A percentile compares a stretch with the other conserved stretches of the same genome.
phyloP scores from a whole-genome alignment of 2,888 invertebrate genomes.

The Xestia ashworthii region DNA sequence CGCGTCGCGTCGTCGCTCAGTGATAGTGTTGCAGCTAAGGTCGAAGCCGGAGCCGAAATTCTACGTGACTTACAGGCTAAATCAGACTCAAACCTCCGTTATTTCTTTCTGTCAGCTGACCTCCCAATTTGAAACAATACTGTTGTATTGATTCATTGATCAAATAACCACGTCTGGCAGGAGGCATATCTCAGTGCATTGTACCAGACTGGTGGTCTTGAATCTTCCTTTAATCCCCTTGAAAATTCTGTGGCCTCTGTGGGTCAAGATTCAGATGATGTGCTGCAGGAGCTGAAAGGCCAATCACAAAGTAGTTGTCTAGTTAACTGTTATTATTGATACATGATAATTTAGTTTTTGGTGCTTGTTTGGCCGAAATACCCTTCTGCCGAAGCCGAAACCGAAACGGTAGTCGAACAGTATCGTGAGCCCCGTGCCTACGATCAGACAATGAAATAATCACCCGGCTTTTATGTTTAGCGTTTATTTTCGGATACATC shows the following conservation, averaged over 20 bases:
- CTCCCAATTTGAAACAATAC: neutral
- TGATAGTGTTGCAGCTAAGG: neutral
- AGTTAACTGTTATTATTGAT: neutral
- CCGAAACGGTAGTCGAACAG: neutral
- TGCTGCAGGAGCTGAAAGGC: neutral
- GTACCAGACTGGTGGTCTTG: neutral
- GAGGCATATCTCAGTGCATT: neutral
- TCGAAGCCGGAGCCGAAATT: neutral
- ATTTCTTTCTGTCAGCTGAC: neutral
- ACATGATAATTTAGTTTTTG: neutral
- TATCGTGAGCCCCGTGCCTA: neutral
- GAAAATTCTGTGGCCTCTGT: neutral
- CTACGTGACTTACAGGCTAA: neutral
- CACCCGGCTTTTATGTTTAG: constrained; percentile 67
- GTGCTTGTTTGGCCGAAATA: neutral
- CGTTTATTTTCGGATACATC: constrained; percentile 71
- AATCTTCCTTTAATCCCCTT: neutral
- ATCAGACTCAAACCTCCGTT: neutral
- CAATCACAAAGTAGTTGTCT: constrained; percentile 9
- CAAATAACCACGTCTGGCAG: neutral
- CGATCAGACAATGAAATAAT: constrained; percentile 74
- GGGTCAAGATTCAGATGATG: neutral
- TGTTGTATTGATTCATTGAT: neutral
- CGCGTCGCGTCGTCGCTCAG: neutral
- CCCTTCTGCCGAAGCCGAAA: neutral